Conservation (phyloP, 2,797 vertebrate genomes). For the Kryptopterus vitreolus region DNA sequence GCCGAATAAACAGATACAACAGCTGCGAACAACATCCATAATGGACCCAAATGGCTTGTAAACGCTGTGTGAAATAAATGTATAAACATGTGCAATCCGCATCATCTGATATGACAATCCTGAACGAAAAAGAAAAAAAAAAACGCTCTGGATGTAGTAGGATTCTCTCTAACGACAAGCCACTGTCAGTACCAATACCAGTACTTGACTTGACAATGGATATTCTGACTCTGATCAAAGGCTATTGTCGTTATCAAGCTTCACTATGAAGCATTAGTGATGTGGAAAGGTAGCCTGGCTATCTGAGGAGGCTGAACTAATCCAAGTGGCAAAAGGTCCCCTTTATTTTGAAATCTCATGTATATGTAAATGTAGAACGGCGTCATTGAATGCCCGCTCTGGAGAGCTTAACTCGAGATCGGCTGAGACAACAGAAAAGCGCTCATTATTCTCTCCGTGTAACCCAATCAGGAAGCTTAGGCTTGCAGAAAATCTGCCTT, state of each 20-base stretch:
- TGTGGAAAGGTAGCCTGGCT: conserved; percentile 62
- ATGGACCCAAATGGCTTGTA: conserved; percentile 15
- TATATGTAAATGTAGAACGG: conserved; percentile 73
- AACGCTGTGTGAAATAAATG: conserved; percentile 28
- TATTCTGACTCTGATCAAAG: conserved; percentile 59
- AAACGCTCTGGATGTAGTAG: neutral
- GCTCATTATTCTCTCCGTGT: conserved; percentile 71
- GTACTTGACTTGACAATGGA: conserved; percentile 40
- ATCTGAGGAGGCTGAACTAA: conserved; percentile 65
- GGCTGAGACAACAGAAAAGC: conserved; percentile 67
- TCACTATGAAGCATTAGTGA: conserved; percentile 63
- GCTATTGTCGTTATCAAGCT: conserved; percentile 58
- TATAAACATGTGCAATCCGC: conserved; percentile 7
- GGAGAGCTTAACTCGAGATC: conserved; percentile 60
- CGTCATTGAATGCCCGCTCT: conserved; percentile 53
- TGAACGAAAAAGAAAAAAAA: neutral
- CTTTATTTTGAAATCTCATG: conserved; percentile 64
- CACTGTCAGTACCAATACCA: neutral
- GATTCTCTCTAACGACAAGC: neutral
- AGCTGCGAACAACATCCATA: conserved; percentile 3
- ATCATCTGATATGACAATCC: conserved; percentile 8
- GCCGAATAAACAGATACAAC: conserved; percentile 35
- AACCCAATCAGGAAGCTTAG: conserved; percentile 68
- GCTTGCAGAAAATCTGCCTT: conserved; percentile 48
- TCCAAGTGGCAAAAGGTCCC: conserved; percentile 64